Base-by-base conservation (phyloP, 1,140 invertebrate genomes). In the Drosophila auraria region DNA sequence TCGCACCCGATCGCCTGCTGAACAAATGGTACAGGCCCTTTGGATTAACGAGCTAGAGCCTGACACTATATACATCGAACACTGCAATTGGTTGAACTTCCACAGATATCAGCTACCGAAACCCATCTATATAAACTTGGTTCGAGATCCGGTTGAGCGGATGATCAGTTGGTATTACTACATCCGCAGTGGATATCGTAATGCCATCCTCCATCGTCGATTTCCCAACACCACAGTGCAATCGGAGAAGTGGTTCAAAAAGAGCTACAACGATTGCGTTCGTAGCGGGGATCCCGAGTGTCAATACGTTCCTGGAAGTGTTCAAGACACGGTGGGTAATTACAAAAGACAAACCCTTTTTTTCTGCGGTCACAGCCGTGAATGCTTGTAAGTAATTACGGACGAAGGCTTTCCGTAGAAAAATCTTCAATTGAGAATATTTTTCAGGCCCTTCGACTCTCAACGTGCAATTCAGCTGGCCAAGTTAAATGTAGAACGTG, bases 241-340 rank as follows among this genome's bases (percentile, higher is more conserved):
- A 11, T 96, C 97, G 92, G 96, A 95, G 6, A 94, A 95, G 30
- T 98, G 97, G 97, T 93, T 97, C 4, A 97, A 97, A 92, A 98
- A 98, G 95, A 97, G 97, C 93, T 98, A 97, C 92, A 97, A 98
- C 91, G 95, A 96, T 5, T 98, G 97, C 83, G 97, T 98, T n/a
- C 93, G 97, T 58, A 95, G 95, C 56, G 96, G 96, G 1, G 97
- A 98, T 93, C 94, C 96, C 27, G 97, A 98, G 93, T 98, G 97
- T 82, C 95, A 95, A 76, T 98, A 97, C 92, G 83, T 96, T 8
- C 95, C 96, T 66, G 96, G 96, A 0, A 96, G 96, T 82, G 95
- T 96, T 1, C 95, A 95, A 71, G 97, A 97, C 83, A 95, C 96
- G 11, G 97, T 96, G 74, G 96, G 96, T 9, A 96, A 97, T 93